Evolutionary conservation across 37 sponge, comb jelly and placozoan genomes (phyloP), one percentile per base, ranked within the genome.

Genomic region (Diacarnus erythraeanus): DNA sequence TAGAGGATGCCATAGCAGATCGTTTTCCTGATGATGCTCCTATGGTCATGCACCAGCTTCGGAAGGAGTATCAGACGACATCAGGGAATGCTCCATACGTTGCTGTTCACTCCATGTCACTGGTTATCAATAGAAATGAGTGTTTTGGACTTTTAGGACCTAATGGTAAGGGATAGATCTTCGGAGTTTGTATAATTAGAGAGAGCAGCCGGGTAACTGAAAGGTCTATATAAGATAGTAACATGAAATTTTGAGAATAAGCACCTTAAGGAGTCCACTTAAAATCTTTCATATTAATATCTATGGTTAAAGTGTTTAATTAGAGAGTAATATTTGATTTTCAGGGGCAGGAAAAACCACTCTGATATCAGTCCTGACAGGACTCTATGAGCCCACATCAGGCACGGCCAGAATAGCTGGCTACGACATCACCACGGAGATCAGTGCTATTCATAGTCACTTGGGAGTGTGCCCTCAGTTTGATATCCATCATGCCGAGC

Each of bases 341-440:
- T 25, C 70, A 91, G 92, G 93, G 34, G 93, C 93, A 47, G 93
- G 93, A 20, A 93, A 93, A 76, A 93, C 93, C 4, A 93, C 93
- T 1, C 77, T 93, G 10, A 93, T 93, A 26, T 93, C 93, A 38
- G 86, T 93, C 18, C 72, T 93, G 33, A 93, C 89, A 26, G 93
- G 93, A 0, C 37, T 93, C 40, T 88, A 86, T 60, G 89, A 82
- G 51, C 93, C 93, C 33, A 86, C 93, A 0, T 39, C 51, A 18
- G 93, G 93, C 9, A 72, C 34, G 9, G 93, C 88, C 21, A 65
- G 63, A 39, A 80, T 92, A 43, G 85, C 88, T 34, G 92, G 88
- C 29, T 92, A 84, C 33, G 83, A 88, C 51, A 44, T 92, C 0
- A 23, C 42, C 20, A 92, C 88, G 22, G 80, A 92, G 42, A 91